phyloP scores from a whole-genome alignment of 2,888 invertebrate species.

The Chrysopilus asiliformis region DNA sequence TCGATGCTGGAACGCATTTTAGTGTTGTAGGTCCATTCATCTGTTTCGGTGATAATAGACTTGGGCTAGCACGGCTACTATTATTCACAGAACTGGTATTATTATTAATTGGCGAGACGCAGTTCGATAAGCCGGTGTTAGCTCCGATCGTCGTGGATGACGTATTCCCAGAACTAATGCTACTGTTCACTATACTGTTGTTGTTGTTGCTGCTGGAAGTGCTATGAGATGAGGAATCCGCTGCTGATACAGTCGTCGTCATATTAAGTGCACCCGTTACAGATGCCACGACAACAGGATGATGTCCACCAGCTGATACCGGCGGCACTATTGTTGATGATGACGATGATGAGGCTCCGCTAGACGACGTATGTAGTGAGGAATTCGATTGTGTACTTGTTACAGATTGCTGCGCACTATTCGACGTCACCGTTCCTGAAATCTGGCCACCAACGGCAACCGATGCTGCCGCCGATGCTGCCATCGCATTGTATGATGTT shows the following conservation, averaged over 20 bases:
- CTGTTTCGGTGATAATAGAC: constrained; percentile 26
- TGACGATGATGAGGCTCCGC: background rate
- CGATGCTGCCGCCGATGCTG: constrained; percentile 27
- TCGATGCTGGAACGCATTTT: constrained; percentile 13
- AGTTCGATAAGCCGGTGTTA: constrained; percentile 19
- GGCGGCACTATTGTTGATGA: background rate
- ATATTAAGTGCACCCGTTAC: constrained; percentile 5
- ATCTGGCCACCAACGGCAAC: constrained; percentile 20
- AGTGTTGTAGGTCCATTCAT: constrained; percentile 24
- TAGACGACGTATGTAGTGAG: constrained; percentile 24
- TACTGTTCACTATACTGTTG: constrained; percentile 22
- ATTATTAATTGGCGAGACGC: constrained; percentile 29
- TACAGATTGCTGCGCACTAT: constrained; percentile 10
- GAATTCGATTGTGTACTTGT: constrained; percentile 31
- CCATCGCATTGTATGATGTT: constrained; percentile 23
- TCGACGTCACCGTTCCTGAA: background rate
- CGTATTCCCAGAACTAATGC: constrained; percentile 9
- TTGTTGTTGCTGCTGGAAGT: constrained; percentile 23
- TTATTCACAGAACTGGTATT: constrained; percentile 17
- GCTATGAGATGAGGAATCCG: constrained; percentile 19
- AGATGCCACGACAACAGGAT: background rate
- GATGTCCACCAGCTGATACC: background rate
- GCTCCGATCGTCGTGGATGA: constrained; percentile 13
- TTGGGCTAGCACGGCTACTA: constrained; percentile 23
- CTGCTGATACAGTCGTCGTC: constrained; percentile 3